Percentiles rank a stretch among this genome's conserved stretches.
These are phyloP conservation scores for Notolepis coatsorum DNA, from an alignment of 2,797 vertebrate species.

Conservation along the genomic window DNA sequence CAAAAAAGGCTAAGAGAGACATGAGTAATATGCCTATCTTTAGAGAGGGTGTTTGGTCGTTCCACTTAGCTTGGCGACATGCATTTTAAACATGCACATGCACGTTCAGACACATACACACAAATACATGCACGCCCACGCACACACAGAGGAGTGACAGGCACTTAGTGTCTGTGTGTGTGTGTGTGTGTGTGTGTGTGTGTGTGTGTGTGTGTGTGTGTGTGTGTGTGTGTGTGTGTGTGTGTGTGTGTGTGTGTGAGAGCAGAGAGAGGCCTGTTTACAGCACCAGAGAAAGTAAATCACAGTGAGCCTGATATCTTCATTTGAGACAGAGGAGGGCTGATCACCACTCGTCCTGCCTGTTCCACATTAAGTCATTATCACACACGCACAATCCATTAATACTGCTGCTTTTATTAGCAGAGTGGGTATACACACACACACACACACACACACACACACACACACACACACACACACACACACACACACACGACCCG, in stretches of 20 bases:
- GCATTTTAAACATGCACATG: conserved; percentile 33
- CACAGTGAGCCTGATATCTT: conserved; percentile 88
- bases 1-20: conserved; percentile 25
- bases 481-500: conserved; percentile 57
- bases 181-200: no score
- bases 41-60: conserved; percentile 30
- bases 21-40: conserved; percentile 25
- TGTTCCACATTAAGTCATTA: conserved; percentile 97
- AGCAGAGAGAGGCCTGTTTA: conserved; percentile 64
- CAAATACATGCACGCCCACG: conserved; percentile 29
- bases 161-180: conserved; percentile 25
- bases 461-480: neutral
- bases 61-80: conserved; percentile 33
- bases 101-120: no score
- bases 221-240: no score
- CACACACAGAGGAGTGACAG: neutral
- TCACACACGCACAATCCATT: conserved; percentile 94
- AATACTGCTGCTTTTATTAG: conserved; percentile 96
- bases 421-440: conserved; percentile 70
- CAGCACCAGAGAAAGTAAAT: conserved; percentile 72
- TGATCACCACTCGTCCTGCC: conserved; percentile 88
- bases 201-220: no score
- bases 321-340: conserved; percentile 85
- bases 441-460: neutral
- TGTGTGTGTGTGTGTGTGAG: no score